These are phyloP conservation scores for Bos javanicus DNA, from an alignment of 2,113 vertebrate species.

Conservation along the genomic window DNA sequence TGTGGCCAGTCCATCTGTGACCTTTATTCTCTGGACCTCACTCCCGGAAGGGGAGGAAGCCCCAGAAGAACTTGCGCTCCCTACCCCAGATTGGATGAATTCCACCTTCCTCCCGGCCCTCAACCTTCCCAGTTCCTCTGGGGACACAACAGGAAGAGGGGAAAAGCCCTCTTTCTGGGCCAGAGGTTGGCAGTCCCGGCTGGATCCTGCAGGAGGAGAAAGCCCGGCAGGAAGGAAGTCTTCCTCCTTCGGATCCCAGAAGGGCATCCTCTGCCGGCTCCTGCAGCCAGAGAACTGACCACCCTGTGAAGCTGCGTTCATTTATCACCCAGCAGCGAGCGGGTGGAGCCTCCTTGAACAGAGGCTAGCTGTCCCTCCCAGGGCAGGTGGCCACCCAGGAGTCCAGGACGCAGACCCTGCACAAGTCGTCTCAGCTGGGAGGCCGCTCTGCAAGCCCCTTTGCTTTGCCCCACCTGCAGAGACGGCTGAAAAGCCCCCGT, in stretches of 20 bases:
- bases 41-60: background rate
- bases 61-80: background rate
- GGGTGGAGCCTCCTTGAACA: background rate
- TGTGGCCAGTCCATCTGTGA: slow-evolving; percentile 49
- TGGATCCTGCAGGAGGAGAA: background rate
- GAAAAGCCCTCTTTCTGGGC: background rate
- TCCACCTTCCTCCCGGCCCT: background rate
- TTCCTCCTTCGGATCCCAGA: background rate
- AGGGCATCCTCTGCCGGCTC: background rate
- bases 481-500: background rate
- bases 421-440: no score
- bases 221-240: background rate
- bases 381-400: background rate
- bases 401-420: accelerated
- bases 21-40: slow-evolving; percentile 37
- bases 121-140: background rate
- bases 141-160: background rate
- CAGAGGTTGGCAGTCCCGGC: background rate
- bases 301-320: background rate
- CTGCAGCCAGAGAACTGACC: background rate
- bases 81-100: background rate
- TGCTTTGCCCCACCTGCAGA: background rate
- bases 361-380: background rate
- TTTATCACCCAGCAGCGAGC: background rate
- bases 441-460: background rate